Base-by-base conservation (phyloP, 2,113 vertebrate species). In the Formicarius rufipectus region DNA sequence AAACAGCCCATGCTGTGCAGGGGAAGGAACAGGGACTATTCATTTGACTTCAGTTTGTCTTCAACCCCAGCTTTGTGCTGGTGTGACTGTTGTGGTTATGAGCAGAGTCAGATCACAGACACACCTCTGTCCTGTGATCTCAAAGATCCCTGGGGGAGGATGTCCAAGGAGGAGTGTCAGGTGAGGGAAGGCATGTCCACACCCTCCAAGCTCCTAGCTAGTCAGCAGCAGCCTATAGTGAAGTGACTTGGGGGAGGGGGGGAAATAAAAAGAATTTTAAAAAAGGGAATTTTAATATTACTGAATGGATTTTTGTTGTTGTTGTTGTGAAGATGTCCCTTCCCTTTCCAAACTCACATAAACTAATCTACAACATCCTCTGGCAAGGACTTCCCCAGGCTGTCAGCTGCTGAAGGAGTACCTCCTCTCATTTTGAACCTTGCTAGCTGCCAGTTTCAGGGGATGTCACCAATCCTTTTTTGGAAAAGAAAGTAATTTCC, bases 261-360 rank as follows among this genome's bases (percentile, higher is more conserved):
- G 21, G 5, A 21, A 47, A 7, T 5, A 23, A 12, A 15, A 19
- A 19, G 2, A 8, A 19, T 1, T 2, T 30, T 15, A 24, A 28
- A 59, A 31, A 5, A 12, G 9, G 30, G 10, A 37, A 13, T 58
- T 47, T 14, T n/a, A 45, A 4, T 33, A 40, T 49, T 13, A n/a
- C 15, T 30, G 15, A 59, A 47, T 14, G 3, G 15, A 20, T 79
- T 93, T 77, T 87, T 25, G 44, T 45, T 82, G n/a, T n/a, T n/a
- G n/a, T n/a, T n/a, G n/a, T n/a, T 52, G 35, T 62, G 50, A 37
- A 73, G 27, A 62, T 19, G 55, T 14, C 37, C 39, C 13, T 63
- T 74, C 31, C 27, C 35, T 31, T 93, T 84, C 44, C 50, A 58
- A 86, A 69, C 3, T 39, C 86, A 74, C 3, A 2, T 3, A 35